A percentile compares a stretch with the other conserved stretches of the same genome.
Evolutionary conservation across 2,888 invertebrate genomes (phyloP).

Genomic region (Lasioglossum vierecki): DNA sequence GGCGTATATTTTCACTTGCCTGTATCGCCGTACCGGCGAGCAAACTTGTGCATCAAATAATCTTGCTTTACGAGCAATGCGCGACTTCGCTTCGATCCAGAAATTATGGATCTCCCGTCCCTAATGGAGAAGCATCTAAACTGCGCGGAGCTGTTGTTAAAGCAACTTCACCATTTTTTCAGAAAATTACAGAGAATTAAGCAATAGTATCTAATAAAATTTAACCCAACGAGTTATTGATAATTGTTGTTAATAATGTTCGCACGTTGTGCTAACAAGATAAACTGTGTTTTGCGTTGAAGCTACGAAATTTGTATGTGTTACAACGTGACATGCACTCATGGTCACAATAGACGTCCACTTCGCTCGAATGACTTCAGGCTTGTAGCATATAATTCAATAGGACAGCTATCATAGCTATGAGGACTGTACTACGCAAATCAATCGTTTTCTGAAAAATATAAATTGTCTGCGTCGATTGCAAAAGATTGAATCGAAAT

Average conservation of each 20-base stretch:
- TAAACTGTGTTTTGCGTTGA: background rate
- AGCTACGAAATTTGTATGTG: background rate
- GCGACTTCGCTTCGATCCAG: conserved; percentile 31
- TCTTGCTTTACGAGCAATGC: conserved; percentile 40
- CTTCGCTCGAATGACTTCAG: background rate
- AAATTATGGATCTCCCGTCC: conserved; percentile 24
- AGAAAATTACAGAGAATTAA: background rate
- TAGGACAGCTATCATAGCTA: background rate
- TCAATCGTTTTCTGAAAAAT: background rate
- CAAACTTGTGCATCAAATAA: conserved; percentile 64
- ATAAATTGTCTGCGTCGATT: too few species aligned
- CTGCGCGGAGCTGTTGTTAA: background rate
- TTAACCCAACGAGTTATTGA: background rate
- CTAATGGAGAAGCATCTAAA: conserved; percentile 17
- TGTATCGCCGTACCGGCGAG: conserved; percentile 29
- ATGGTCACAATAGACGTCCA: background rate
- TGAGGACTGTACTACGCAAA: background rate
- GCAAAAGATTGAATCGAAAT: too few species aligned
- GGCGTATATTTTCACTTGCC: conserved; percentile 51
- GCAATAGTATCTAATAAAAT: background rate
- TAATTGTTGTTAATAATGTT: background rate
- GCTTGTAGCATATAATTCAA: background rate
- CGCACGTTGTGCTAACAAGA: background rate
- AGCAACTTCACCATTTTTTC: background rate
- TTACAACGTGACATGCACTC: background rate